Percentiles rank a stretch among this genome's conserved stretches.
Evolutionary conservation across 2,888 invertebrate genomes (phyloP).

Genomic region (Agrotis puta): DNA sequence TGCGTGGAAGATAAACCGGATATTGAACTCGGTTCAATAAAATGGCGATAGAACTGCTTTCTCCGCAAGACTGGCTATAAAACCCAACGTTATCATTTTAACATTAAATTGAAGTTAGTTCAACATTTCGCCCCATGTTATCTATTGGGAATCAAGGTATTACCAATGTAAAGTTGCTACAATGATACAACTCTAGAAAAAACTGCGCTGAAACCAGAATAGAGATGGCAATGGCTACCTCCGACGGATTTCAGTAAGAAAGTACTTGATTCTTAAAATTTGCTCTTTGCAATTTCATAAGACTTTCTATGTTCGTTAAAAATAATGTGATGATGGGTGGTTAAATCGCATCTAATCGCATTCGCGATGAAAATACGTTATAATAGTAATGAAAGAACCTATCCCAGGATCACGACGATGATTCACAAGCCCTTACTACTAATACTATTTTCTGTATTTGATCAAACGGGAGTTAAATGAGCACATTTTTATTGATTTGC

Average conservation of each 20-base stretch:
- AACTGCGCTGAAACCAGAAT: neutral
- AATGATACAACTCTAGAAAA: neutral
- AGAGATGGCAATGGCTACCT: neutral
- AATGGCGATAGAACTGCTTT: constrained; percentile 17
- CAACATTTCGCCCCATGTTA: neutral
- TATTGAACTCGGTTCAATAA: constrained; percentile 34
- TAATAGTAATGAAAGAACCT: too few species aligned
- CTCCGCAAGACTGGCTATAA: constrained; percentile 5
- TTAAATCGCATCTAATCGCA: too few species aligned
- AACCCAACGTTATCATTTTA: constrained; percentile 21
- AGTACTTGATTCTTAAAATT: too few species aligned
- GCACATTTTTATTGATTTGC: too few species aligned
- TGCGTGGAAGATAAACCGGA: neutral
- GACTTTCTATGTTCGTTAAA: too few species aligned
- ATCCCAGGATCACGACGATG: neutral
- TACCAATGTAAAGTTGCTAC: neutral
- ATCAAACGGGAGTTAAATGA: neutral
- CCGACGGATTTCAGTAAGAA: neutral
- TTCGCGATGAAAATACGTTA: too few species aligned
- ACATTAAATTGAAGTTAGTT: constrained; percentile 10
- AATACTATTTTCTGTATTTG: too few species aligned
- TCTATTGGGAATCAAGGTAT: neutral
- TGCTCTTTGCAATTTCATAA: too few species aligned
- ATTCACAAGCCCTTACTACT: neutral
- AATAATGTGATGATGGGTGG: too few species aligned